phyloP scores from a whole-genome alignment of 2,797 vertebrate genomes.

The Urosaurus nigricauda region DNA sequence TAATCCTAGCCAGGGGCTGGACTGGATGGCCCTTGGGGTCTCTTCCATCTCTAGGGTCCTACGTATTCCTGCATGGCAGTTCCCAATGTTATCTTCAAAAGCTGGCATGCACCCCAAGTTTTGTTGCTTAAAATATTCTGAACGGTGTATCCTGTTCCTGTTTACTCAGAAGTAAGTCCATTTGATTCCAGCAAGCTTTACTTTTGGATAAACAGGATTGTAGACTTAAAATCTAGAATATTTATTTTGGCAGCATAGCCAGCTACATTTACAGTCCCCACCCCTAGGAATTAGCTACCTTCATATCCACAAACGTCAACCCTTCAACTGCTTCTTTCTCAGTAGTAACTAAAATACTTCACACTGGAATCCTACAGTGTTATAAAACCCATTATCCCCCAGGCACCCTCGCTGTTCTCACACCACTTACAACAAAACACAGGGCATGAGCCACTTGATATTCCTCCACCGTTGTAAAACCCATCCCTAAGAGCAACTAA shows the following conservation, averaged over 20 bases:
- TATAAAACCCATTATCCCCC: too few species aligned
- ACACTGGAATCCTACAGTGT: too few species aligned
- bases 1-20: neutral
- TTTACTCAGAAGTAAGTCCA: neutral
- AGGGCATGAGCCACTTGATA: too few species aligned
- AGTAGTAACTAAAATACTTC: neutral
- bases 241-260: neutral
- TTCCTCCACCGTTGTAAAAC: too few species aligned
- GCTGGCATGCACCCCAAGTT: neutral
- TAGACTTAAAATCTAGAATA: neutral
- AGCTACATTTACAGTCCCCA: neutral
- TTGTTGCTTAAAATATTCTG: neutral
- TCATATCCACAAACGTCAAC: neutral
- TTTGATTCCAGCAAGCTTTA: neutral
- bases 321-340: neutral
- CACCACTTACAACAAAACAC: too few species aligned
- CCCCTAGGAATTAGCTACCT: too few species aligned
- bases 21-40: too few species aligned
- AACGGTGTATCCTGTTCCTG: neutral
- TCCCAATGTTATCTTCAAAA: constrained; percentile 10
- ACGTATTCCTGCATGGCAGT: too few species aligned
- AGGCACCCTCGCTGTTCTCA: too few species aligned
- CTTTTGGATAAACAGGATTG: neutral
- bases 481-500: too few species aligned
- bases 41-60: too few species aligned